Evolutionary conservation across 53 echinoderm and acorn worm species (phyloP), one percentile per base, ranked within the genome.

Genomic region (Holothuria scabra): DNA sequence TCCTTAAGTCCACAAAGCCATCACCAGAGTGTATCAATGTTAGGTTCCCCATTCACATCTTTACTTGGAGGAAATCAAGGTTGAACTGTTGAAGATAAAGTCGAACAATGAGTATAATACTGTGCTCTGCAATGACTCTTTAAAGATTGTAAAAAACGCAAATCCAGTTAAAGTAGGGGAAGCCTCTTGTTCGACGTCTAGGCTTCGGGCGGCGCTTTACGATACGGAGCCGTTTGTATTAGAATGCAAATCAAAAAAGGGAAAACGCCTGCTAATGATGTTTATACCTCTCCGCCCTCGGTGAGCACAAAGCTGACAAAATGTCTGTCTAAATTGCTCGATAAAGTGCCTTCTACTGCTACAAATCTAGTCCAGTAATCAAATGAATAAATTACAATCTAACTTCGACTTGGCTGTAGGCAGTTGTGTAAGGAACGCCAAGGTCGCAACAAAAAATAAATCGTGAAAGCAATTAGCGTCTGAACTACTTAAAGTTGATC

Each of bases 341-440:
- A 72, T 72, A 49, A 72, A 72, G 48, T 72, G 72, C 34, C 72
- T 79, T 55, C 34, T 58, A 59, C 31, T 32, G n/a, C 56, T 25
- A 32, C 32, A 79, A 79, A 79, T 57, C 58, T 79, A 79, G 57
- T 59, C 58, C 79, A 56, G 79, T 79, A 79, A 79, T 79, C 79
- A 79, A 79, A 79, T 79, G 79, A 56, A 79, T 79, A 79, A 30
- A 79, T 79, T 79, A 79, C 79, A 52, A 79, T 79, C 19, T 48
- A 56, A 79, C 57, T 79, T 32, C 21, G 28, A 52, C 56, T 55
- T 11, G 56, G 59, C 79, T 33, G 52, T 33, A 57, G 59, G 79
- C 28, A 64, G 31, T 29, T 64, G 65, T 12, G 22, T 31, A 64
- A 52, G 52, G 52, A 52, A 52, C 44, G 72, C 72, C 79, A 79